phyloP scores from a whole-genome alignment of 2,888 invertebrate species.

The Nycteola revayana region DNA sequence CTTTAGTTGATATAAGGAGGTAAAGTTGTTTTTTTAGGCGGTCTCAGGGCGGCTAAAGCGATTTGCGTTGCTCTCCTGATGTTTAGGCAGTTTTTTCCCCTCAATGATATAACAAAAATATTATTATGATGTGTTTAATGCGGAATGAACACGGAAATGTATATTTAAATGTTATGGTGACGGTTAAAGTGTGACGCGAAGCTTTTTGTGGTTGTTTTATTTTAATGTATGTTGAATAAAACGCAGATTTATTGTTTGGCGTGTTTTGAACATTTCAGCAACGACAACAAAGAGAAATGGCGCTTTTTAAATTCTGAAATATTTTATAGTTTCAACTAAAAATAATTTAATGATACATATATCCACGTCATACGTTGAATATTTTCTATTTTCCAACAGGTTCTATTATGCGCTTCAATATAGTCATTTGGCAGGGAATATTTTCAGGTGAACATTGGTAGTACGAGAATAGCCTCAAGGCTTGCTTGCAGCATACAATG shows the following conservation, averaged over 20 bases:
- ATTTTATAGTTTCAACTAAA: too few species aligned
- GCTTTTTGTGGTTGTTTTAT: too few species aligned
- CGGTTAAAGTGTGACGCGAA: conserved; percentile 2
- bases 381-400: background rate
- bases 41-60: conserved; percentile 40
- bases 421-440: background rate
- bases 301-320: background rate
- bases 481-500: background rate
- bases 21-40: conserved; percentile 48
- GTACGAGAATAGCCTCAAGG: background rate
- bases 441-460: background rate
- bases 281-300: too few species aligned
- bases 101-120: conserved; percentile 32
- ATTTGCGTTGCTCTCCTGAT: conserved; percentile 36
- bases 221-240: too few species aligned
- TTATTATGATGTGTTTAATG: conserved; percentile 36
- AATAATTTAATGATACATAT: too few species aligned
- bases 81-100: conserved; percentile 30
- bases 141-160: conserved; percentile 20
- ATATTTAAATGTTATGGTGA: conserved; percentile 9
- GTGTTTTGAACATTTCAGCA: background rate
- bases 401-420: background rate
- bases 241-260: too few species aligned
- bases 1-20: conserved; percentile 50
- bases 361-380: background rate